phyloP scores from a whole-genome alignment of 2,888 invertebrate genomes.

The Parapristionchus giblindavisi region DNA sequence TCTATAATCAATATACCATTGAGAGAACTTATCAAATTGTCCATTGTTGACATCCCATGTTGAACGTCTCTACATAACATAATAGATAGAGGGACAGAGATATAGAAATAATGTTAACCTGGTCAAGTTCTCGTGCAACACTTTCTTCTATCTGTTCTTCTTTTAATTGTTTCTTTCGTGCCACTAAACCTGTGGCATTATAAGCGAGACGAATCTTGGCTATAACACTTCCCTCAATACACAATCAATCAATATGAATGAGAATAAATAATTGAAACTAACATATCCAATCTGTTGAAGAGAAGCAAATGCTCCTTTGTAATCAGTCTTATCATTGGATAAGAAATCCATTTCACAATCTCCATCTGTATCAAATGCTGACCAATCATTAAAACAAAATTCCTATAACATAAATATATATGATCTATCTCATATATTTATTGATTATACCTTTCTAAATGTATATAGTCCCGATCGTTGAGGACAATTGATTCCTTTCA shows the following conservation, averaged over 20 bases:
- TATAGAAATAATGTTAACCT: constrained; percentile 1
- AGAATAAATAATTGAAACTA: constrained; percentile 37
- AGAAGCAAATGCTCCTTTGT: constrained; percentile 65
- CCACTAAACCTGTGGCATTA: constrained; percentile 65
- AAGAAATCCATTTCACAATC: constrained; percentile 69
- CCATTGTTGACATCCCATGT: constrained; percentile 68
- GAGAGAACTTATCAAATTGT: constrained; percentile 67
- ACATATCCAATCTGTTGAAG: constrained; percentile 69
- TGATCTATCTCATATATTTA: neutral
- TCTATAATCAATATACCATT: constrained; percentile 68
- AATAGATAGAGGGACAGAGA: neutral
- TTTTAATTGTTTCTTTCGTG: constrained; percentile 60
- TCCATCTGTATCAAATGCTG: constrained; percentile 66
- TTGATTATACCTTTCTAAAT: constrained; percentile 58
- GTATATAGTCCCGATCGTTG: constrained; percentile 63
- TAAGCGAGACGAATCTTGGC: constrained; percentile 68
- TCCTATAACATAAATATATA: constrained; percentile 47
- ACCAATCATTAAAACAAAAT: constrained; percentile 70
- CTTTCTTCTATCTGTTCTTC: constrained; percentile 65
- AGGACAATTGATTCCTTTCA: constrained; percentile 67
- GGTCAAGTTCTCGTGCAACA: constrained; percentile 54
- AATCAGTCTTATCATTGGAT: constrained; percentile 61
- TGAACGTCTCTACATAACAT: constrained; percentile 45
- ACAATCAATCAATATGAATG: neutral
- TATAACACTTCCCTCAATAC: constrained; percentile 65